phyloP scores from a whole-genome alignment of 2,888 invertebrate genomes.

The Eupithecia tripunctaria region DNA sequence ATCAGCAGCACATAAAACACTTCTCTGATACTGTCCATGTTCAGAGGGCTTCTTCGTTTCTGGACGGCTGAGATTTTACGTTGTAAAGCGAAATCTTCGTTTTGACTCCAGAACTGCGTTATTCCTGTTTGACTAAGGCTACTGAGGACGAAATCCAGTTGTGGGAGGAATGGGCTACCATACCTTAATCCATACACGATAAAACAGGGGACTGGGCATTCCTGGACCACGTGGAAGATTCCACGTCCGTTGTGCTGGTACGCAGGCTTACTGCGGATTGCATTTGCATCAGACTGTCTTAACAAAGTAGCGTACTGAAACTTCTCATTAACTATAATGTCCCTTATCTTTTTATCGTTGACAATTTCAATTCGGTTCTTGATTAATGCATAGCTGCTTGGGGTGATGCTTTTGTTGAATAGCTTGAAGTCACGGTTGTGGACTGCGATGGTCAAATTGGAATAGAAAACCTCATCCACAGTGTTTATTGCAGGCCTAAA shows the following conservation, averaged over 20 bases:
- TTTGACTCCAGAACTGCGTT: slow-evolving; percentile 67
- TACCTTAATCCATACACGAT: slow-evolving; percentile 84
- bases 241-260: slow-evolving; percentile 73
- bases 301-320: slow-evolving; percentile 78
- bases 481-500: slow-evolving; percentile 65
- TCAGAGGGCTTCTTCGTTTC: slow-evolving; percentile 66
- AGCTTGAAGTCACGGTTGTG: slow-evolving; percentile 67
- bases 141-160: slow-evolving; percentile 73
- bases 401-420: slow-evolving; percentile 64
- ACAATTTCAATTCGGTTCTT: slow-evolving; percentile 65
- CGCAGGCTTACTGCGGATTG: slow-evolving; percentile 58
- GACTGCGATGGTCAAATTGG: slow-evolving; percentile 68
- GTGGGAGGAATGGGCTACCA: slow-evolving; percentile 83
- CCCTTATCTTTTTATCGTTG: slow-evolving; percentile 67
- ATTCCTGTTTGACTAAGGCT: slow-evolving; percentile 82
- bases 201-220: slow-evolving; percentile 83
- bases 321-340: slow-evolving; percentile 69
- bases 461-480: slow-evolving; percentile 55
- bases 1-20: slow-evolving; percentile 68
- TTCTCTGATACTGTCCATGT: slow-evolving; percentile 73
- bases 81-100: slow-evolving; percentile 61
- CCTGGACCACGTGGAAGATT: slow-evolving; percentile 75
- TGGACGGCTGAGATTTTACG: slow-evolving; percentile 41
- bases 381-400: slow-evolving; percentile 54
- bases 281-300: slow-evolving; percentile 73